Evolutionary conservation across 1,140 invertebrate species (phyloP), one percentile per base, ranked within the genome.

Genomic region (Diabrotica virgifera): DNA sequence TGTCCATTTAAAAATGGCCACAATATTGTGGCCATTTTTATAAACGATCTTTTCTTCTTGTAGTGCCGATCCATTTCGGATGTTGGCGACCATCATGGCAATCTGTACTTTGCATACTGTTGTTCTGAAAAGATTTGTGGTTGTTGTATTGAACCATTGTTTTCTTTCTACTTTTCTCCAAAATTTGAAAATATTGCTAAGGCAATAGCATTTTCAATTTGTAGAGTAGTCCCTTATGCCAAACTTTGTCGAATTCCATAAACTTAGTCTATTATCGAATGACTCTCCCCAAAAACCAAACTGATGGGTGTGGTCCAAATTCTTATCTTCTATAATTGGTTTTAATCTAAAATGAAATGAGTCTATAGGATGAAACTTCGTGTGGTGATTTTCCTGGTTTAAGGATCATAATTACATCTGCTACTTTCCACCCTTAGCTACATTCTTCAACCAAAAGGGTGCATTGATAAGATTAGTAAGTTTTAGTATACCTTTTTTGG

Each of bases 221-320:
- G 12, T 51, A 5, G 9, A 51, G 5, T 12, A 51, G 12, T 24
- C 24, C 24, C 24, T 24, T 24, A 51, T 5, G 74, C 78, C 77
- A 78, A 0, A 80, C 71, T 46, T 68, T 67, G 62, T 80, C 73
- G 55, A 9, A 77, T 58, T 62, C 67, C 56, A 51, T 71, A 57
- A 11, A 72, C 60, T 70, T 78, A n/a, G n/a, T n/a, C n/a, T n/a
- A n/a, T n/a, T n/a, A n/a, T n/a, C n/a, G n/a, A n/a, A n/a, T n/a
- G n/a, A n/a, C 65, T 10, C 72, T 0, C 77, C 59, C 77, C 38
- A 69, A 59, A 79, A 80, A 0, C 77, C 78, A 54, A 74, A 75
- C 52, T 80, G 75, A 51, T 77, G 72, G 7, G 62, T 36, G 7
- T 75, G 74, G 8, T 36, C 5, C 11, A 57, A 9, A 13, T 54